A percentile compares a stretch with the other conserved stretches of the same genome.
Evolutionary conservation across 2,113 vertebrate genomes (phyloP).

Genomic region (Dasypus novemcinctus): DNA sequence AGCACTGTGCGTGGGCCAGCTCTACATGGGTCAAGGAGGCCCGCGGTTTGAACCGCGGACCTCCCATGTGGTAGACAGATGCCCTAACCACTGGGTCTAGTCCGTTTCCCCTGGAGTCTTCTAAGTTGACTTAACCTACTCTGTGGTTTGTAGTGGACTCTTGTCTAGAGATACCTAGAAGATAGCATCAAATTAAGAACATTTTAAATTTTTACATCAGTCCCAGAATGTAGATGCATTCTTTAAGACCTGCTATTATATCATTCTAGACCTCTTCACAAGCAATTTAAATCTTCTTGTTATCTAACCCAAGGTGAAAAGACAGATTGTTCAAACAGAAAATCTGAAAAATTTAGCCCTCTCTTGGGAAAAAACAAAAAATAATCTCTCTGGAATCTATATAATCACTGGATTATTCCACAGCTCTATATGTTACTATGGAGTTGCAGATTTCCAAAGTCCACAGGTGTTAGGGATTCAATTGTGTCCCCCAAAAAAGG

Average conservation of each 20-base stretch:
- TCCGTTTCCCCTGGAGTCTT: too few species aligned
- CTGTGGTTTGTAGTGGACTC: not conserved
- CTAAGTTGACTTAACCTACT: not conserved
- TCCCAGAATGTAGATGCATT: not conserved
- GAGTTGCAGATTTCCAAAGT: not conserved
- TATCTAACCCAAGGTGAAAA: constrained; percentile 47
- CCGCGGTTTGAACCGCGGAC: too few species aligned
- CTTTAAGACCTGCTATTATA: not conserved
- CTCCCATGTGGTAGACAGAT: too few species aligned
- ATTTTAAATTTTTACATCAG: not conserved
- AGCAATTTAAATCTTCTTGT: constrained; percentile 48
- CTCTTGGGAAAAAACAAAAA: constrained; percentile 34
- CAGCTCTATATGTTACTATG: not conserved
- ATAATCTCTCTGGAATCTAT: not conserved
- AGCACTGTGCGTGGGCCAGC: too few species aligned
- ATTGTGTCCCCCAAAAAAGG: too few species aligned
- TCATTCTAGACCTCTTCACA: constrained; percentile 27
- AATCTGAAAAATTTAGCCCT: constrained; percentile 57
- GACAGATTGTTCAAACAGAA: constrained; percentile 16
- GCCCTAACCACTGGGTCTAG: too few species aligned
- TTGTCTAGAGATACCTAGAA: not conserved
- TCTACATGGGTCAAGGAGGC: too few species aligned
- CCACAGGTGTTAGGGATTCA: too few species aligned
- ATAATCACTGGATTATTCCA: not conserved
- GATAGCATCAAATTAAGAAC: not conserved